Evolutionary conservation across 1,140 invertebrate genomes (phyloP).

Genomic region (Sminthurides bifidus): DNA sequence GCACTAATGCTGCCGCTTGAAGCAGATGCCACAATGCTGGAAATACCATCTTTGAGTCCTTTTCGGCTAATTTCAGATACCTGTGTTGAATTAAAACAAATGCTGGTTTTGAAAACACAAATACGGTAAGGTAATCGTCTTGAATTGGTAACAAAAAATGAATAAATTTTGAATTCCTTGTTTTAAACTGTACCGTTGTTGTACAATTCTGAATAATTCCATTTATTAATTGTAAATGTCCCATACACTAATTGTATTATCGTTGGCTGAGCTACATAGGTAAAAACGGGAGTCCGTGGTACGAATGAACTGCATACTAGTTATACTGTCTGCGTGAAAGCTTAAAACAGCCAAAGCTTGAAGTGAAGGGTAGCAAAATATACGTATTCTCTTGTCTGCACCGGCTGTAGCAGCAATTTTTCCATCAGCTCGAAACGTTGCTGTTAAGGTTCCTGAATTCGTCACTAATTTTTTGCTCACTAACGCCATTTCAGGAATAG

Average conservation of each 20-base stretch:
- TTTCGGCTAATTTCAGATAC: constrained; percentile 26
- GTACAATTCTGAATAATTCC: no score
- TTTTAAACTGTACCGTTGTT: no score
- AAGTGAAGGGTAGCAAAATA: not conserved
- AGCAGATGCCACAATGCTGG: constrained; percentile 24
- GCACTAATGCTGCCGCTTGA: constrained; percentile 23
- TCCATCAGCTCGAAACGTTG: not conserved
- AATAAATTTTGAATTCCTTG: no score
- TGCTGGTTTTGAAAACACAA: not conserved
- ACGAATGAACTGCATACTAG: no score
- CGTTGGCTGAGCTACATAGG: not conserved
- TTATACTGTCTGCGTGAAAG: not conserved
- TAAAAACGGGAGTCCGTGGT: no score
- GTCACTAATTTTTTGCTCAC: not conserved
- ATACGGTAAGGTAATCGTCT: not conserved
- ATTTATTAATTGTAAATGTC: not conserved
- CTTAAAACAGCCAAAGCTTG: not conserved
- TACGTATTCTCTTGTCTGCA: not conserved
- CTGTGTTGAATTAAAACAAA: constrained; percentile 9
- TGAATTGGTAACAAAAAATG: no score
- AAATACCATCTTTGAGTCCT: constrained; percentile 28
- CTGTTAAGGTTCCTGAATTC: not conserved
- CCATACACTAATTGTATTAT: not conserved
- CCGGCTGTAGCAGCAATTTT: not conserved
- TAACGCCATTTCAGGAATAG: not conserved